Percentiles rank a stretch among this genome's conserved stretches.
These are phyloP conservation scores for Drosophila affinis DNA, from an alignment of 2,888 invertebrate genomes.

Conservation along the genomic window DNA sequence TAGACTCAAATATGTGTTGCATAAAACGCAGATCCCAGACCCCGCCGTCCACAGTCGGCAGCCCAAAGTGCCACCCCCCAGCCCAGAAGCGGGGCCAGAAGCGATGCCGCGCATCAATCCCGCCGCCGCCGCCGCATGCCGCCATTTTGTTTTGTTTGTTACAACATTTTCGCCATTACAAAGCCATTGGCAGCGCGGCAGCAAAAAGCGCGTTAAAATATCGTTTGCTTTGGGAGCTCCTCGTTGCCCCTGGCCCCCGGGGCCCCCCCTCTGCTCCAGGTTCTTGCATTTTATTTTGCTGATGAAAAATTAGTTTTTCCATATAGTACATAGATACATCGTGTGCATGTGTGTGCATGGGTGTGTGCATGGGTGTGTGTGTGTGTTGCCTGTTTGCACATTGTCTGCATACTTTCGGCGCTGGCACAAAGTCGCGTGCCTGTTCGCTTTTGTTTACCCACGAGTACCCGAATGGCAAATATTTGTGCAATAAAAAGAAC, in stretches of 20 bases:
- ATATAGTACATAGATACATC: slow-evolving; percentile 47
- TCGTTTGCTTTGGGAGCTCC: slow-evolving; percentile 58
- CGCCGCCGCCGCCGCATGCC: slow-evolving; percentile 48
- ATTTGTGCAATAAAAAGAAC: slow-evolving; percentile 49
- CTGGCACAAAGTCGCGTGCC: slow-evolving; percentile 73
- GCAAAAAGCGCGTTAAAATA: slow-evolving; percentile 70
- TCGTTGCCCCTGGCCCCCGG: background rate
- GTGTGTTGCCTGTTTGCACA: slow-evolving; percentile 68
- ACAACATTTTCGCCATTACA: slow-evolving; percentile 76
- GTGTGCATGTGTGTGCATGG: slow-evolving; percentile 8
- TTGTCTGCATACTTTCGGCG: slow-evolving; percentile 76
- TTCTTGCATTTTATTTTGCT: slow-evolving; percentile 64
- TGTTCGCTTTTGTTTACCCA: slow-evolving; percentile 53
- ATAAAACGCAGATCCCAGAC: slow-evolving; percentile 55
- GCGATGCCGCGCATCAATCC: slow-evolving; percentile 51
- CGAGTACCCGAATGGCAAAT: slow-evolving; percentile 45
- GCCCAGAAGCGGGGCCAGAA: background rate
- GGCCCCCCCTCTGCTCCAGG: background rate
- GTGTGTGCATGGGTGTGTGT: slow-evolving; percentile 17
- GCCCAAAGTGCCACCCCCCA: background rate
- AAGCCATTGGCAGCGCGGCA: slow-evolving; percentile 56
- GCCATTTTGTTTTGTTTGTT: slow-evolving; percentile 75
- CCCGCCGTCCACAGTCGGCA: background rate
- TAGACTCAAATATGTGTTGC: slow-evolving; percentile 82
- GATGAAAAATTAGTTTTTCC: slow-evolving; percentile 76